phyloP scores from a whole-genome alignment of 2,888 invertebrate genomes.

The Drosophila pseudotalamancana region DNA sequence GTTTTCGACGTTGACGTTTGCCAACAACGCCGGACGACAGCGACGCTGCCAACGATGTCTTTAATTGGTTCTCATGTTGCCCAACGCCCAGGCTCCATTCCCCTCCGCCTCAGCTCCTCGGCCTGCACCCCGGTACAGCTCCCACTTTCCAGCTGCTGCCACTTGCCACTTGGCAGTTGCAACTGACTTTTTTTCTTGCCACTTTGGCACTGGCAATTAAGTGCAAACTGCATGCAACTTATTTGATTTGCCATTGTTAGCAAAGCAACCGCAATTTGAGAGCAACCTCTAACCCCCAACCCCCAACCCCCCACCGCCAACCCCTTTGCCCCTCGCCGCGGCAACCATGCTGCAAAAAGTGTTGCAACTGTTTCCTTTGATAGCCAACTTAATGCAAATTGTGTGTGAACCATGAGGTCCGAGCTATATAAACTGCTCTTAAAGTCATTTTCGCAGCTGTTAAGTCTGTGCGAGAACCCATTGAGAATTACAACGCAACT shows the following conservation, averaged over 20 bases:
- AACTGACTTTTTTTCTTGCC: conserved; percentile 55
- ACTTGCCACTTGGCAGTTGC: conserved; percentile 8
- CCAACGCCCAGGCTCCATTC: conserved; percentile 35
- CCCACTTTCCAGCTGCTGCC: conserved; percentile 8
- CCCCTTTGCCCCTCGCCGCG: not conserved
- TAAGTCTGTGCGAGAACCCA: not conserved
- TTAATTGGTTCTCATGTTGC: conserved; percentile 83
- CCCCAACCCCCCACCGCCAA: not conserved
- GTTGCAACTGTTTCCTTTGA: conserved; percentile 17
- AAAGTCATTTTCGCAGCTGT: not conserved
- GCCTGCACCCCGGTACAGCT: not conserved
- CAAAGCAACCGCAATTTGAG: conserved; percentile 57
- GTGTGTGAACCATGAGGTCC: conserved; percentile 18
- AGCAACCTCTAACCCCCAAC: not conserved
- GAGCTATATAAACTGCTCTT: not conserved
- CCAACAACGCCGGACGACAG: conserved; percentile 67
- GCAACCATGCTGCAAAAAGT: not conserved
- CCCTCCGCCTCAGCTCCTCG: not conserved
- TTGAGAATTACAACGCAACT: conserved; percentile 29
- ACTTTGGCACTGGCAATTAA: conserved; percentile 78
- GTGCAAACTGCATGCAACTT: conserved; percentile 65
- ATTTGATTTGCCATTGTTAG: conserved; percentile 70
- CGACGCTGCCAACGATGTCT: conserved; percentile 71
- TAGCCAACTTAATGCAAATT: conserved; percentile 22
- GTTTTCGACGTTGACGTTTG: conserved; percentile 81